Conservation (phyloP, 2,888 invertebrate species). For the Lissocephala sabroskyi region DNA sequence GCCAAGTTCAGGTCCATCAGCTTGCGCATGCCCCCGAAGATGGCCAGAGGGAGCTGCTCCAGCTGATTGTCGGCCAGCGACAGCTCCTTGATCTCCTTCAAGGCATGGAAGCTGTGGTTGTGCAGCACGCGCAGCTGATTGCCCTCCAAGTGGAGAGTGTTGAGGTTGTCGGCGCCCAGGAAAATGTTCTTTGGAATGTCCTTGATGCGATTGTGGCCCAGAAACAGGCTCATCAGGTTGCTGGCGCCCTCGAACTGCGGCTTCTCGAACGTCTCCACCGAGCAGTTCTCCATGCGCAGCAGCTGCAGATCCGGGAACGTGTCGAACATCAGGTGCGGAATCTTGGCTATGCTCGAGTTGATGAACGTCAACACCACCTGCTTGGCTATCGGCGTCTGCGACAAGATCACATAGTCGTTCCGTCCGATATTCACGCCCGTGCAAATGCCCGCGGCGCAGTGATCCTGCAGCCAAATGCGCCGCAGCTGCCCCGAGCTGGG, state of each 20-base stretch:
- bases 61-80: conserved; percentile 62
- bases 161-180: conserved; percentile 67
- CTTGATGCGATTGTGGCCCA: conserved; percentile 60
- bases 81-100: conserved; percentile 66
- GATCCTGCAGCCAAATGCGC: conserved; percentile 70
- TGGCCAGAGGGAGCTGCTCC: conserved; percentile 46
- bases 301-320: conserved; percentile 69
- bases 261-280: conserved; percentile 66
- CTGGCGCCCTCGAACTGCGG: conserved; percentile 71
- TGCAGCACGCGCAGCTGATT: conserved; percentile 57
- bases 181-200: conserved; percentile 70
- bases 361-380: conserved; percentile 64
- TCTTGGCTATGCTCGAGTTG: conserved; percentile 69
- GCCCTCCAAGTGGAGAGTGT: conserved; percentile 53
- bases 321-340: conserved; percentile 69
- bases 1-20: conserved; percentile 59
- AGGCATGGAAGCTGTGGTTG: conserved; percentile 66
- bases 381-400: conserved; percentile 62
- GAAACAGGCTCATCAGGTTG: conserved; percentile 65
- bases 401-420: conserved; percentile 68
- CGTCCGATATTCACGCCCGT: conserved; percentile 61
- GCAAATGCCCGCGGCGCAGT: conserved; percentile 63
- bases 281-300: conserved; percentile 69
- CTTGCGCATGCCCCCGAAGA: conserved; percentile 60
- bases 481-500: conserved; percentile 54